A percentile compares a stretch with the other conserved stretches of the same genome.
Conservation (phyloP, 2,888 invertebrate genomes). For the Orthosia gracilis region DNA sequence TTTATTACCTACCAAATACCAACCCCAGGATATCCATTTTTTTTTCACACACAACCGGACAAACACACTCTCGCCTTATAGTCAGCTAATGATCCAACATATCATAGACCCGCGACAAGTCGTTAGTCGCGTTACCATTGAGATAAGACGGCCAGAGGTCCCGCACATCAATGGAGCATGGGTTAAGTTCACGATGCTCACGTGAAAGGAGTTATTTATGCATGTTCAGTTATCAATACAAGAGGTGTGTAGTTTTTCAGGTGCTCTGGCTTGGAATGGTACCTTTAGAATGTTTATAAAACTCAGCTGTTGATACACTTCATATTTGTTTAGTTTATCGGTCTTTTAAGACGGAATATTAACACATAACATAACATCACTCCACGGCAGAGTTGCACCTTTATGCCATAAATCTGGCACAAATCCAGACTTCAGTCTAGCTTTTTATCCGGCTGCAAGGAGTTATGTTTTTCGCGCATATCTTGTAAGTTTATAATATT, state of each 20-base stretch:
- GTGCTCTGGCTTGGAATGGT: background rate
- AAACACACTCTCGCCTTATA: constrained; percentile 7
- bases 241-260: constrained; percentile 14
- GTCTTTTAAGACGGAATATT: too few species aligned
- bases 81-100: constrained; percentile 49
- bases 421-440: too few species aligned
- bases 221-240: constrained; percentile 28
- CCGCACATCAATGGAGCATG: constrained; percentile 31
- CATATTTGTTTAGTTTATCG: too few species aligned
- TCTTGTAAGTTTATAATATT: too few species aligned
- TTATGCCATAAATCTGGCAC: too few species aligned
- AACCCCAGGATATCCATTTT: background rate
- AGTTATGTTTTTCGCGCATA: too few species aligned
- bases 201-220: constrained; percentile 31
- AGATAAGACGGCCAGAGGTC: constrained; percentile 63
- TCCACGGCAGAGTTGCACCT: too few species aligned
- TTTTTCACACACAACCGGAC: constrained; percentile 5
- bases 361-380: too few species aligned
- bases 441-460: too few species aligned
- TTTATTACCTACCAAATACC: too few species aligned
- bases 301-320: too few species aligned
- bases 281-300: background rate
- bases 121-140: constrained; percentile 48
- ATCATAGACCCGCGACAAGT: constrained; percentile 35
- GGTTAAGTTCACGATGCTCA: constrained; percentile 17